Evolutionary conservation across 2,797 vertebrate genomes (phyloP).

Genomic region (Bucorvus abyssinicus): DNA sequence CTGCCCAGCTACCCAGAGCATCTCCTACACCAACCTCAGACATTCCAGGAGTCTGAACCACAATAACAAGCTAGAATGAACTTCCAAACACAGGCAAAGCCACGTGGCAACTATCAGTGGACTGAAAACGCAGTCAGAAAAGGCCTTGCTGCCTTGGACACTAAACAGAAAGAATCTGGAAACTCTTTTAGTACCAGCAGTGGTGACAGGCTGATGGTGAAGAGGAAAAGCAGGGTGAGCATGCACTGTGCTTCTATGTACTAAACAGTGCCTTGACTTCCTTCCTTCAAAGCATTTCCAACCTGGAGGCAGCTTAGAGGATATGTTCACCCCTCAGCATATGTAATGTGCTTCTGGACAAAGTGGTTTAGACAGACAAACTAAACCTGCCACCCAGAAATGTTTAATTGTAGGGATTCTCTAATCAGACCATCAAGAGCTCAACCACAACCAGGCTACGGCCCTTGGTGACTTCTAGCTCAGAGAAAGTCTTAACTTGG

Average conservation of each 20-base stretch:
- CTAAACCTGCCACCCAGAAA: neutral
- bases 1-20: neutral
- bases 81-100: neutral
- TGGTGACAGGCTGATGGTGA: neutral
- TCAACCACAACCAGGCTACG: neutral
- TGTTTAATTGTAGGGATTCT: fast-evolving
- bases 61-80: neutral
- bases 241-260: neutral
- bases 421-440: neutral
- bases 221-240: neutral
- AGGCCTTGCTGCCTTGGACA: neutral
- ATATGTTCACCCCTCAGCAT: neutral
- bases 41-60: neutral
- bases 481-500: neutral
- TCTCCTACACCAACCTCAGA: neutral
- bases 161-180: neutral
- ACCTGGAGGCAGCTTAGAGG: neutral
- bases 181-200: neutral
- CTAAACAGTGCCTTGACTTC: neutral
- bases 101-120: neutral
- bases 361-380: neutral
- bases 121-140: neutral
- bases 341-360: neutral
- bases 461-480: neutral
- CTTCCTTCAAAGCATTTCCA: neutral